These are phyloP conservation scores for Agrypnia vestita DNA, from an alignment of 1,140 invertebrate genomes.

Conservation along the genomic window DNA sequence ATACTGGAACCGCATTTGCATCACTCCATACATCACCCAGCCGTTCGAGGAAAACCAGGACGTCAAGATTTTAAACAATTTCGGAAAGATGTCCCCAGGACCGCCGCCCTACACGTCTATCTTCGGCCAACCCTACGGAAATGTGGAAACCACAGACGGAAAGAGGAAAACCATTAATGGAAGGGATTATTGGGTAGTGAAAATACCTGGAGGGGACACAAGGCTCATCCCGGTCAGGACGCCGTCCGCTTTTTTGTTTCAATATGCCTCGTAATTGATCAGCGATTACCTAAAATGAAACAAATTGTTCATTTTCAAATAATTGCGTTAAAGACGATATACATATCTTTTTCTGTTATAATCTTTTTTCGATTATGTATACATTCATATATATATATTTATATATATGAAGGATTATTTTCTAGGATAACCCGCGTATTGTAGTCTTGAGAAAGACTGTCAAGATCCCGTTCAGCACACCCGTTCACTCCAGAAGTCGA, in stretches of 20 bases:
- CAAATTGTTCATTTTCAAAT: no score
- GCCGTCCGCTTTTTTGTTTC: slow-evolving; percentile 83
- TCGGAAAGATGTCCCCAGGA: slow-evolving; percentile 52
- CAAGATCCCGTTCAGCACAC: no score
- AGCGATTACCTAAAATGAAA: no score
- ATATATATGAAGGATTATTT: no score
- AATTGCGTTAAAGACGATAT: no score
- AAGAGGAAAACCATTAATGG: slow-evolving; percentile 80
- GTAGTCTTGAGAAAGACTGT: no score
- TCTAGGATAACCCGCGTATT: no score
- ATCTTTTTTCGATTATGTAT: no score
- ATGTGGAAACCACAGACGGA: slow-evolving; percentile 70
- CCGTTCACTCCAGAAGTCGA: no score
- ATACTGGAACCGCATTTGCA: slow-evolving; percentile 44
- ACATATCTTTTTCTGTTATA: no score
- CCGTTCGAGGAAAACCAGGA: slow-evolving; percentile 14
- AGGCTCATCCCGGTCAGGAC: slow-evolving; percentile 80
- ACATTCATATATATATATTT: no score
- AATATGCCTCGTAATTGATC: slow-evolving; percentile 66
- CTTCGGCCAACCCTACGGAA: slow-evolving; percentile 67
- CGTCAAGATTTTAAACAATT: slow-evolving; percentile 3
- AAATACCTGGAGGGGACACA: slow-evolving; percentile 74
- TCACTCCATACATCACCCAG: slow-evolving; percentile 22
- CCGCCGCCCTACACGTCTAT: slow-evolving; percentile 76
- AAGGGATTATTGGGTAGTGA: slow-evolving; percentile 80